Percentiles rank a stretch among this genome's conserved stretches.
Evolutionary conservation across 2,888 invertebrate genomes (phyloP).

Genomic region (Polia nebulosa): DNA sequence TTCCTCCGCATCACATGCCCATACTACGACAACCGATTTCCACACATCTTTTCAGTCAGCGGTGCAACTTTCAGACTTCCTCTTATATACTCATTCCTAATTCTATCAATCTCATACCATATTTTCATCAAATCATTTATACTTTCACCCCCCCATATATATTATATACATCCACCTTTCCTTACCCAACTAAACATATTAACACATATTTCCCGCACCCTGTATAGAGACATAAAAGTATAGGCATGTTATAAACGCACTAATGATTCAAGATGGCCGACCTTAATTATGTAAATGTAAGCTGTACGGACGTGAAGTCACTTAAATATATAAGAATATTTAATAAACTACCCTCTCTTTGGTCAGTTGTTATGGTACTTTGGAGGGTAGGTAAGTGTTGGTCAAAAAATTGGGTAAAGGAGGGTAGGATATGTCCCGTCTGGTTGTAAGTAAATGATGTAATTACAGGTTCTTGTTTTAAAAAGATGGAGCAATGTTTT

Average conservation of each 20-base stretch:
- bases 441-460: slow-evolving; percentile 23
- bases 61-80: too few relatives aligned
- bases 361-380: slow-evolving; percentile 39
- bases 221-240: slow-evolving; percentile 63
- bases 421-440: slow-evolving; percentile 30
- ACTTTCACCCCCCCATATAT: neutral
- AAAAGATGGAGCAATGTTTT: neutral
- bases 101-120: neutral
- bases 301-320: slow-evolving; percentile 56
- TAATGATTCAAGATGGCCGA: slow-evolving; percentile 58
- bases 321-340: slow-evolving; percentile 66
- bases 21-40: too few relatives aligned
- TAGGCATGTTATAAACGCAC: slow-evolving; percentile 47
- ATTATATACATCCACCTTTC: slow-evolving; percentile 5
- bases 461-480: slow-evolving; percentile 18
- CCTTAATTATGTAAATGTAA: slow-evolving; percentile 67
- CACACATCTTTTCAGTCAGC: too few relatives aligned
- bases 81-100: too few relatives aligned
- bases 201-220: slow-evolving; percentile 14
- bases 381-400: slow-evolving; percentile 8
- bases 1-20: too few relatives aligned
- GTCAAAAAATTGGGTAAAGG: slow-evolving; percentile 35
- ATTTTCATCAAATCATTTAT: slow-evolving; percentile 1
- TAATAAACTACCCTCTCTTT: slow-evolving; percentile 60
- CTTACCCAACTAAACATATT: slow-evolving; percentile 27